Base-by-base conservation (phyloP, 1,140 invertebrate genomes). In the Drosophila novamexicana region DNA sequence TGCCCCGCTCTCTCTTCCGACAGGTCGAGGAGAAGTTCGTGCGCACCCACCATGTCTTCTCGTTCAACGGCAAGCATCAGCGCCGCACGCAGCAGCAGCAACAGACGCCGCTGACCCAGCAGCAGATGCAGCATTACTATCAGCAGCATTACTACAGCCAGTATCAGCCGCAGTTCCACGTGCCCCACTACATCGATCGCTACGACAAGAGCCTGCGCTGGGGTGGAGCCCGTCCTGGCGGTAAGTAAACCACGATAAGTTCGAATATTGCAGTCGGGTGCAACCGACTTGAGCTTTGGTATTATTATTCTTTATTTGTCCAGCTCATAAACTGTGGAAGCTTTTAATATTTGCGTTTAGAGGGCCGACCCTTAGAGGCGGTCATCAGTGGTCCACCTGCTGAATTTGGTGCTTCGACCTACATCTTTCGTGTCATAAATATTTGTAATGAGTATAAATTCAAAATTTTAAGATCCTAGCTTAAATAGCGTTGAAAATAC, bases 11-110 rank as follows among this genome's bases (percentile, higher is more conserved):
- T 49, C 44, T 59, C 42, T 62, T 63, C 49, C 59, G 50, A 72
- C 76, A 92, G 91, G 91, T 92, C 61, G 91, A 92, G 63, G 91
- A 92, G 57, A 92, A 89, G 66, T 90, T 75, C 66, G 80, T 91
- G 29, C 91, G 89, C 50, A 92, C 91, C 29, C 91, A 92, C 76
- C 91, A 92, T 52, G 90, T 82, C 9, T 91, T 80, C 63, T 90
- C 91, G 37, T 80, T 91, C 69, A 91, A 76, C 22, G 79, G 81
- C 16, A 92, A 92, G 63, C 88, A 90, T 37, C 81, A 89, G 75
- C 79, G 91, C 7, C 68, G 85, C 59, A 89, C 78, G 14, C 89
- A 90, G 58, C 91, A 90, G 58, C 90, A 88, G 16, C 90, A 91
- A 40, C 86, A 79, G 59, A 82, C 78, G 1, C 81, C 90, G 71